Evolutionary conservation across 2,888 invertebrate species (phyloP).

Genomic region (Lochmaea capreae): DNA sequence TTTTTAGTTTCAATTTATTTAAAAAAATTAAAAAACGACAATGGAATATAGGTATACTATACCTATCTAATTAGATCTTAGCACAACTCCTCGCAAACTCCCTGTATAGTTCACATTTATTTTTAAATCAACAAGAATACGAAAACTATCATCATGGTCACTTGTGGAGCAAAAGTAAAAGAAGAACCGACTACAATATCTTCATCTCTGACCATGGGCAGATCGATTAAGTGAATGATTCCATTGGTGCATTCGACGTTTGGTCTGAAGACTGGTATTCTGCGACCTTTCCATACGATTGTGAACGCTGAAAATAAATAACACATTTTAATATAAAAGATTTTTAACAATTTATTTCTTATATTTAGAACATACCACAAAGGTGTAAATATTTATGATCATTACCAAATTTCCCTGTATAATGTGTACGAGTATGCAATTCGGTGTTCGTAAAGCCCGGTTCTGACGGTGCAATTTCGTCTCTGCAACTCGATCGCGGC

Average conservation of each 20-base stretch:
- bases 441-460: too few species aligned
- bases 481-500: too few species aligned
- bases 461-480: too few species aligned
- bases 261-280: conserved; percentile 87
- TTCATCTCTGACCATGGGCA: conserved; percentile 84
- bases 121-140: conserved; percentile 53
- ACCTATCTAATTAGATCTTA: neutral
- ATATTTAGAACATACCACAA: neutral
- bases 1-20: too few species aligned
- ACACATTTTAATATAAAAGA: conserved; percentile 16
- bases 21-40: too few species aligned
- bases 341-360: neutral
- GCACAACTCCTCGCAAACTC: conserved; percentile 40
- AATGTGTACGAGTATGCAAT: too few species aligned
- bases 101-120: conserved; percentile 35
- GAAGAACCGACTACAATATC: conserved; percentile 79
- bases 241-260: conserved; percentile 97
- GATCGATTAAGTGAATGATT: conserved; percentile 93
- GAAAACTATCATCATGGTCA: conserved; percentile 63
- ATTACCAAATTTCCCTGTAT: too few species aligned
- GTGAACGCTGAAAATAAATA: conserved; percentile 75
- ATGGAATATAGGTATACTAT: too few species aligned
- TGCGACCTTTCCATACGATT: conserved; percentile 86
- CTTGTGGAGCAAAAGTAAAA: conserved; percentile 58
- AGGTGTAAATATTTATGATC: too few species aligned